Percentiles rank a stretch among this genome's conserved stretches.
phyloP scores from a whole-genome alignment of 2,888 invertebrate genomes.

The Melolontha melolontha region DNA sequence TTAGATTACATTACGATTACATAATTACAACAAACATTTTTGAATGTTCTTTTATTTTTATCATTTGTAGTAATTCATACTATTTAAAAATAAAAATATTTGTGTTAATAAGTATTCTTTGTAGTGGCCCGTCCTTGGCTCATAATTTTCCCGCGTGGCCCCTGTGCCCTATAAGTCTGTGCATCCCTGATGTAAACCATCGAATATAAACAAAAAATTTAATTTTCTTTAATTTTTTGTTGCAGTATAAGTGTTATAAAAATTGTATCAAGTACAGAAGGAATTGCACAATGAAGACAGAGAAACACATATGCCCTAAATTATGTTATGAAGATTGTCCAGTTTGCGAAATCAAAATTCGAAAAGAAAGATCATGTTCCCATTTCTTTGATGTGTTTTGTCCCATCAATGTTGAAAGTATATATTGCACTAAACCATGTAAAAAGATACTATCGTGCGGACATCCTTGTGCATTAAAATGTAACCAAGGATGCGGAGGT shows the following conservation, averaged over 20 bases:
- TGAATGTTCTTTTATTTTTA: no score
- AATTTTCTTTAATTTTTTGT: no score
- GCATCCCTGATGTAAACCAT: no score
- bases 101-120: no score
- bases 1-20: no score
- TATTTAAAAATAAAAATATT: no score
- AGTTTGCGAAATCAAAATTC: conserved; percentile 65
- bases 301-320: conserved; percentile 67
- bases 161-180: no score
- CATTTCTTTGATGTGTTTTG: conserved; percentile 66
- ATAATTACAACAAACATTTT: no score
- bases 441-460: conserved; percentile 65
- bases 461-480: conserved; percentile 68
- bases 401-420: conserved; percentile 61
- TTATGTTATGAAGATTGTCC: conserved; percentile 65
- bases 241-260: conserved; percentile 67
- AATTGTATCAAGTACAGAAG: conserved; percentile 65
- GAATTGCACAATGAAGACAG: conserved; percentile 62
- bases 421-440: conserved; percentile 67
- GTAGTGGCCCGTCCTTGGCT: no score
- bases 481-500: conserved; percentile 67
- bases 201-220: no score
- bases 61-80: no score
- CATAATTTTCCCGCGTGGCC: no score
- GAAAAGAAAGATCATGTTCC: conserved; percentile 66